Evolutionary conservation across 23 tunicate genomes (phyloP).

Genomic region (Styela clava): DNA sequence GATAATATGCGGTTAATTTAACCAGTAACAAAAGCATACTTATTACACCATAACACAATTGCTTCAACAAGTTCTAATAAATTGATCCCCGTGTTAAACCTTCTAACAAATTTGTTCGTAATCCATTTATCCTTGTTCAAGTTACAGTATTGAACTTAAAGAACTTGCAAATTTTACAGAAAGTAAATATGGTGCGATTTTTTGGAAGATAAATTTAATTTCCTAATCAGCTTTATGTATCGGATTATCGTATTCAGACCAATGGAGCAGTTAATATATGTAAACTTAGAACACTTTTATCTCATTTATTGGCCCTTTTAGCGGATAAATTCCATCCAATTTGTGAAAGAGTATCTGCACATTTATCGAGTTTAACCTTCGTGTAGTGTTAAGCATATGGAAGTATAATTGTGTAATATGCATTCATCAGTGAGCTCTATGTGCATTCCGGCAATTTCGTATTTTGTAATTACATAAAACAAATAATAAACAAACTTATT

Average conservation of each 20-base stretch:
- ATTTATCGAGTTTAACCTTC: neutral
- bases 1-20: too few species aligned
- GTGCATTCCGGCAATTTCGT: too few species aligned
- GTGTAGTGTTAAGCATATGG: neutral
- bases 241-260: neutral
- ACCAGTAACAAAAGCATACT: too few species aligned
- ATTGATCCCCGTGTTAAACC: neutral
- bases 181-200: neutral
- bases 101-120: neutral
- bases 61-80: neutral
- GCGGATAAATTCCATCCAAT: neutral
- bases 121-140: neutral
- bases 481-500: too few species aligned
- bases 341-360: neutral
- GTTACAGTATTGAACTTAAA: neutral
- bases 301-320: neutral
- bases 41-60: neutral
- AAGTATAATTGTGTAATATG: too few species aligned
- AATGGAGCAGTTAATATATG: neutral
- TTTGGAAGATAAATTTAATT: neutral
- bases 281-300: neutral
- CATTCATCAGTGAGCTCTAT: too few species aligned
- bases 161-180: neutral
- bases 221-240: neutral
- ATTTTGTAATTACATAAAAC: too few species aligned